Evolutionary conservation across 2,888 invertebrate species (phyloP), one percentile per base, ranked within the genome.

Genomic region (Heliconius aoede): DNA sequence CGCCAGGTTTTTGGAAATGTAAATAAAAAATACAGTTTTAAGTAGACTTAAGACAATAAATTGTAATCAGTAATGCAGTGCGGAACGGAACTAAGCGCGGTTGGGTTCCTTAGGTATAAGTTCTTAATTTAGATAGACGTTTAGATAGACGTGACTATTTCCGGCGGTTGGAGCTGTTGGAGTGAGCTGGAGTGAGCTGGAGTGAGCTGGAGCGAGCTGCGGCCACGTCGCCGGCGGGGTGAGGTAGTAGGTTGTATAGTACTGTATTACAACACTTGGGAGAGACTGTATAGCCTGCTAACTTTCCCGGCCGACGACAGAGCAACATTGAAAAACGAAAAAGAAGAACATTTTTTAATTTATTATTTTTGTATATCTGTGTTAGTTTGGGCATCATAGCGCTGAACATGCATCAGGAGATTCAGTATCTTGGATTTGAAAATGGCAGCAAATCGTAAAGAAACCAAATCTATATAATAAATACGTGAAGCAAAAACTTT

Each of bases 231-330:
- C 91, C 88, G 95, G 95, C 95, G 95, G 95, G 97, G 95, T 98
- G 98, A 98, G 98, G 98, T 98, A 98, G 98, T 98, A 98, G 98
- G 98, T 98, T 98, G 98, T 98, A 98, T 98, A 98, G 98, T 98
- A 97, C 95, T 96, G 97, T 96, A 97, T 96, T 97, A 97, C 97
- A 97, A 96, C 95, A 91, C 93, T 95, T 95, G 95, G 97, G 97
- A 96, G 97, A 86, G 85, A 98, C 98, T 98, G 97, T 98, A 97
- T 97, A 98, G 97, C 97, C 97, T 98, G 97, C 98, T 98, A 98
- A 98, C 98, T 98, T 98, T 97, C 97, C 98, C 95, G 91, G 95
- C 94, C 91, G 92, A 89, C 90, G 95, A 90, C 83, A 71, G 61
- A 60, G 32, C 86, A 32, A 75, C 84, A 77, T 15, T 13, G 55